phyloP scores from a whole-genome alignment of 1,140 invertebrate genomes.

The Bombus pascuorum region DNA sequence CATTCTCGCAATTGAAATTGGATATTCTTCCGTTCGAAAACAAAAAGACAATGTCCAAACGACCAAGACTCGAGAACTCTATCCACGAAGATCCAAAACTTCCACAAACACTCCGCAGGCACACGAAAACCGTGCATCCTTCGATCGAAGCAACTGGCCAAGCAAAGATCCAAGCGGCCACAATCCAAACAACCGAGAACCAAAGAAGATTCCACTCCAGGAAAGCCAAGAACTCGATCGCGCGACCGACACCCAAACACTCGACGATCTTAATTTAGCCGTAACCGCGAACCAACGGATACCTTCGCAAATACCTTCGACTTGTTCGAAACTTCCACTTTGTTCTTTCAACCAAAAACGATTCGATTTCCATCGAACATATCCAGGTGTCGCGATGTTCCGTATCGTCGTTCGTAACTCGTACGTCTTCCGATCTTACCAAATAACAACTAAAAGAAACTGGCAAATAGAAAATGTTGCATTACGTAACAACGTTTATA shows the following conservation, averaged over 20 bases:
- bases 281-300: neutral
- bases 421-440: neutral
- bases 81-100: neutral
- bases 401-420: neutral
- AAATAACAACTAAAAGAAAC: neutral
- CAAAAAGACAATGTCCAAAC: neutral
- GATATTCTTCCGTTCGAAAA: neutral
- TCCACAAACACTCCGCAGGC: neutral
- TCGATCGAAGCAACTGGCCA: neutral
- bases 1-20: neutral
- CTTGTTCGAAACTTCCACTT: neutral
- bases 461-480: too few species aligned
- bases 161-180: constrained; percentile 17
- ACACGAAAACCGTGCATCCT: neutral
- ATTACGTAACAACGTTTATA: too few species aligned
- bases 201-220: constrained; percentile 27
- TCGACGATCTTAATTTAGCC: constrained; percentile 14
- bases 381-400: neutral
- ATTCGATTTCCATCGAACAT: neutral
- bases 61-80: neutral
- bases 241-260: constrained; percentile 20
- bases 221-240: neutral
- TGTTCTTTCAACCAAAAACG: neutral
- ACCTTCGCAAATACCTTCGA: neutral
- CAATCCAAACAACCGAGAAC: constrained; percentile 14